phyloP scores from a whole-genome alignment of 2,888 invertebrate species.

The Phaedon cochleariae region DNA sequence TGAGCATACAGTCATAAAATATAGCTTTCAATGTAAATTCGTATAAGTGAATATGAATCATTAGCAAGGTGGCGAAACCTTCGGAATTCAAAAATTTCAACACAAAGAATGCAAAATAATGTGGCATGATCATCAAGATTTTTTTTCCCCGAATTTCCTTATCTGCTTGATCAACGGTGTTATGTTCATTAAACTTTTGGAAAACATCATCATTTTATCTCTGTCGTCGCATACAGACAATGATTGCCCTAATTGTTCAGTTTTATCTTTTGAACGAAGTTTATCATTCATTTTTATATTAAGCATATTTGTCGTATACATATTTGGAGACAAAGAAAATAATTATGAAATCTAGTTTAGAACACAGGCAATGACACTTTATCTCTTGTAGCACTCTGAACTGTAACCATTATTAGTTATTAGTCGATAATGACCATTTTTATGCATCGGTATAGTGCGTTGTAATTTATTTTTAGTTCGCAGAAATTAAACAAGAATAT shows the following conservation, averaged over 20 bases:
- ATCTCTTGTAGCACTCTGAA: conserved; percentile 6
- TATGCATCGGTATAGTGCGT: not conserved
- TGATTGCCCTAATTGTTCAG: not conserved
- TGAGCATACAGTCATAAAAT: not conserved
- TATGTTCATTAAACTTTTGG: not conserved
- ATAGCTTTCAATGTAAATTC: not conserved
- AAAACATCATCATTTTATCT: not conserved
- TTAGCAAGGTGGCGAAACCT: not conserved
- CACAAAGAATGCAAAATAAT: not conserved
- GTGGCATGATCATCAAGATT: too few species aligned
- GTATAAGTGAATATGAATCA: not conserved
- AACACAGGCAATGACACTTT: conserved; percentile 15
- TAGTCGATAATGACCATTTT: conserved; percentile 1
- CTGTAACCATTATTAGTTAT: conserved; percentile 10
- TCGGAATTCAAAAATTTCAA: not conserved
- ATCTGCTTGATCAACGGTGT: too few species aligned
- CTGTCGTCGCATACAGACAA: not conserved
- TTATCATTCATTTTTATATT: not conserved
- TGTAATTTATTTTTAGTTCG: not conserved
- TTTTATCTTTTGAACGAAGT: not conserved
- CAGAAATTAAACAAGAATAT: not conserved
- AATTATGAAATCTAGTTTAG: not conserved
- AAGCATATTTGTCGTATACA: not conserved
- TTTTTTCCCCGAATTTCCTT: too few species aligned
- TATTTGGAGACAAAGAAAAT: conserved; percentile 14